phyloP scores from a whole-genome alignment of 53 echinoderm and acorn worm genomes.

The Crossaster papposus region DNA sequence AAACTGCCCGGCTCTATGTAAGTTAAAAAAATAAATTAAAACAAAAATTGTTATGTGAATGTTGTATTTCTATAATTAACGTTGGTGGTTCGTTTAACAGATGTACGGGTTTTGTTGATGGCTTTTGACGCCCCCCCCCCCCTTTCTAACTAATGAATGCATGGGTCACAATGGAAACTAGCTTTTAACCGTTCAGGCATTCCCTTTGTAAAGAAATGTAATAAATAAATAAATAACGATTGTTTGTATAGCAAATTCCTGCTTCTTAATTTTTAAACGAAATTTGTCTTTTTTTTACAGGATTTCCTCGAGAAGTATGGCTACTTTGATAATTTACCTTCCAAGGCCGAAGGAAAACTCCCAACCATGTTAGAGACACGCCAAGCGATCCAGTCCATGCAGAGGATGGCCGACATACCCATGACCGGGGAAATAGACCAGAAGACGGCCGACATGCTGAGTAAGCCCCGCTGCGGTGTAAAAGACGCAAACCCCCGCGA shows the following conservation, averaged over 20 bases:
- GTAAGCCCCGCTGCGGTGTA: slow-evolving; percentile 72
- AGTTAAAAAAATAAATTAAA: background rate
- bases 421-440: slow-evolving; percentile 73
- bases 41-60: no score
- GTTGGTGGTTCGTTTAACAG: no score
- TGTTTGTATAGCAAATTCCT: no score
- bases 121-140: no score
- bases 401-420: slow-evolving; percentile 64
- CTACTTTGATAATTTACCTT: slow-evolving; percentile 35
- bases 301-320: slow-evolving; percentile 48
- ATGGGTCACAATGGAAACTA: no score
- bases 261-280: background rate
- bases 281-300: no score
- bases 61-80: no score
- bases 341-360: slow-evolving; percentile 14
- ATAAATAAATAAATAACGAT: no score
- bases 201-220: no score
- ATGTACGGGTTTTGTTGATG: no score
- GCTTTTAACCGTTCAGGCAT: no score
- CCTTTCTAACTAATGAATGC: no score
- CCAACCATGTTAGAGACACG: background rate
- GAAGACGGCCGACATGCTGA: slow-evolving; percentile 60
- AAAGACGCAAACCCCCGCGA: slow-evolving; percentile 48
- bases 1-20: slow-evolving; percentile 9
- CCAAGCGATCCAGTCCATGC: slow-evolving; percentile 59